Evolutionary conservation across 2,888 invertebrate species (phyloP).

Genomic region (Brachyptera risi): DNA sequence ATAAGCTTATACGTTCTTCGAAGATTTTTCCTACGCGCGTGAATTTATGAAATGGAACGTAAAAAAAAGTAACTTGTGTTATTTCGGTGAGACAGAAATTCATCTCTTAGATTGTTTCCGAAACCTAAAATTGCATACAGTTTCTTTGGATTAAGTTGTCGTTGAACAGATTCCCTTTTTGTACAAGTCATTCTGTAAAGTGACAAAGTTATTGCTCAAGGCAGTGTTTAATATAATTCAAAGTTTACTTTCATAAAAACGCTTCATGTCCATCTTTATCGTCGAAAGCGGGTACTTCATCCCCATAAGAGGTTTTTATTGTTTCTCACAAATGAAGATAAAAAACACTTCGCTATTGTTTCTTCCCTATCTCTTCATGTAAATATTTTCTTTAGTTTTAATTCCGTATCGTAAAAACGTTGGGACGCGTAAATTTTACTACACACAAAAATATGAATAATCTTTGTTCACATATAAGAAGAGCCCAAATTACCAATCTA

Average conservation of each 20-base stretch:
- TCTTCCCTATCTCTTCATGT: not conserved
- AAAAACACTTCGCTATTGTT: slow-evolving; percentile 9
- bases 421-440: slow-evolving; percentile 14
- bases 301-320: slow-evolving; percentile 11
- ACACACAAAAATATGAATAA: slow-evolving; percentile 14
- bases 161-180: too few species aligned
- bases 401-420: slow-evolving; percentile 13
- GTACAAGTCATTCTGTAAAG: not conserved
- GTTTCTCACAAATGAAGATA: slow-evolving; percentile 10
- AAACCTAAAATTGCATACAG: too few species aligned
- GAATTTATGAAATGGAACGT: too few species aligned
- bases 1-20: too few species aligned
- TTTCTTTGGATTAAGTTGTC: too few species aligned
- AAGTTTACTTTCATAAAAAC: not conserved
- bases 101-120: too few species aligned
- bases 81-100: too few species aligned
- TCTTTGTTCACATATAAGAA: slow-evolving; percentile 2
- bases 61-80: too few species aligned
- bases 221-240: not conserved
- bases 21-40: too few species aligned
- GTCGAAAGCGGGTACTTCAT: slow-evolving; percentile 10
- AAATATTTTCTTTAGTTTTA: slow-evolving; percentile 5
- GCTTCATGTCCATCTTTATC: slow-evolving; percentile 9
- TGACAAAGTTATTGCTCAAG: slow-evolving; percentile 6
- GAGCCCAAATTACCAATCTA: slow-evolving; percentile 19